Base-by-base conservation (phyloP, 2,888 invertebrate genomes). In the Listrodromus nycthemerus region DNA sequence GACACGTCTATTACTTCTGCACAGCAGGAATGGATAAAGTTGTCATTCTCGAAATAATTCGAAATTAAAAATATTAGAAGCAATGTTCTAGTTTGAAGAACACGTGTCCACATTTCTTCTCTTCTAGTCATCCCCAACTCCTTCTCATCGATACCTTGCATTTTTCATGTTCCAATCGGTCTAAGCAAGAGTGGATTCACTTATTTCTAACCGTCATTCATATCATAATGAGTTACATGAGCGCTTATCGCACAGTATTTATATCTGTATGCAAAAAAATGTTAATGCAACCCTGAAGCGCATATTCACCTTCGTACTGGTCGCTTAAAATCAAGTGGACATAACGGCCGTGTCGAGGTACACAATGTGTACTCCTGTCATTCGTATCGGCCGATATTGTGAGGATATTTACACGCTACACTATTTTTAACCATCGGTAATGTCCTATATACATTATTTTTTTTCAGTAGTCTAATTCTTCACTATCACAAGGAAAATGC, bases 1-100 rank as follows among this genome's bases (percentile, higher is more conserved):
- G 37, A 41, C 16, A 24, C 21, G 21, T 45, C 24, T 24, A 24
- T 24, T 21, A 55, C 13, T 21, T 13, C 55, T 13, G 24, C 21
- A 21, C 13, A 45, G 21, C 41, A 41, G 37, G 13, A 10, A 8
- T 45, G 41, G 8, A 21, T 10, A 70, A n/a, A n/a, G 8, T 50
- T 7, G 21, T 55, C 19, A 30, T 21, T 7, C 33, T 52, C 45
- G 30, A 27, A 41, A 61, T 58, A 77, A 61, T 61, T 77, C 61
- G 69, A 61, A 77, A 77, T 77, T 69, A 77, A 77, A 76, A 77
- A 69, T 69, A 77, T 27, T 13, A 41, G n/a, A 61, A 77, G 48
- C 61, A 69, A 77, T 69, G 21, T 67, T 3, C 45, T 16, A 48
- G 45, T 58, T 65, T n/a, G n/a, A 58, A 45, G 27, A 71, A 21